Base-by-base conservation (phyloP, 2,797 vertebrate genomes). In the Dryobates pubescens region DNA sequence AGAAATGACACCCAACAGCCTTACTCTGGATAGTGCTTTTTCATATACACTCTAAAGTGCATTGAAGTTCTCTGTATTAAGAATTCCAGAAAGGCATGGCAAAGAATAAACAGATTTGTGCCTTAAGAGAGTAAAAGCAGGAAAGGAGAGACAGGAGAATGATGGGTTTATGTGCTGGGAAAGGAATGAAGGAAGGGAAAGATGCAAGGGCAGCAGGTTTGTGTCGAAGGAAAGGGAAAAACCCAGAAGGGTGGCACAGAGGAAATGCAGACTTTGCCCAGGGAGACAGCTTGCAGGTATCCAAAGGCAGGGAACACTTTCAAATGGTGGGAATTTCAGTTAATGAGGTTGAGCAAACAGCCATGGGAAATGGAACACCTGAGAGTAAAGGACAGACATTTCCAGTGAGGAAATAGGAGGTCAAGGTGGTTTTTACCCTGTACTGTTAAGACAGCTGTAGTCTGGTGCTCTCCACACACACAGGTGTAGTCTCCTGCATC, bases 401-500 rank as follows among this genome's bases (percentile, higher is more conserved):
- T 70, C 54, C 54, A 61, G 61, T 2, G 27, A 68, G 81, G 38
- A 67, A 56, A 73, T 2, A 57, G 61, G n/a, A 70, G 77, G n/a
- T 57, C 23, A 53, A 69, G n/a, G 30, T 10, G 22, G 8, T 36
- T 89, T 89, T 96, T 96, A 96, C 95, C 94, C 95, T 85, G 89
- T 3, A 96, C 92, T 90, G 75, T 68, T 68, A 96, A 0, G 19
- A n/a, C 80, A 34, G 97, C 95, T 1, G 91, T 86, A 3, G 96
- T 97, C 72, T 78, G 89, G 6, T 97, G 94, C 70, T 95, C 92
- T 58, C 95, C 92, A 5, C 95, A 96, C 58, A 94, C 18, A 26
- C 97, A 98, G 2, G 47, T 96, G 77, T 96, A 97, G 17, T 38
- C 15, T 59, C 96, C 96, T 13, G 96, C 77, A 62, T 96, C 97